Base-by-base conservation (phyloP, 2,797 vertebrate species). In the Micropoecilia bifurca region DNA sequence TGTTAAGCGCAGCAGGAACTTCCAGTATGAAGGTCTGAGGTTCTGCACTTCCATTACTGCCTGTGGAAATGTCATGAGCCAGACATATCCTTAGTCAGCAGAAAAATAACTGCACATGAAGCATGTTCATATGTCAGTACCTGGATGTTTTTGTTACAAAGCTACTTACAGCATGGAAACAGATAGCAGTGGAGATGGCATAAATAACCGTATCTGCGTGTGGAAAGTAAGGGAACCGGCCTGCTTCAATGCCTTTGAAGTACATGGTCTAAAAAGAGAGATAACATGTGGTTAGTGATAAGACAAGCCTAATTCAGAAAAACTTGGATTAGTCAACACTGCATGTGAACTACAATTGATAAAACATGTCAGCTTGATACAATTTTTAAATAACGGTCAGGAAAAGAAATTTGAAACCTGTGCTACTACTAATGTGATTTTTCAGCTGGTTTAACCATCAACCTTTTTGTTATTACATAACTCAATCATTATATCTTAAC, bases 1-100 rank as follows among this genome's bases (percentile, higher is more conserved):
- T 0, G 99, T 99, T 85, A 99, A 94, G 46, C 98, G 96, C 86
- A 97, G 88, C 69, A 99, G 96, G 91, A 99, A 99, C 88, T 99
- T 99, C 99, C 99, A 99, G 94, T 99, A 99, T 0, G 98, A 96
- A n/a, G 98, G 99, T 83, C 98, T 94, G 89, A 99, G 94, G 90
- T 96, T 99, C 87, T 99, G 98, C 86, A 98, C 96, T 94, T 99
- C 99, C 98, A 99, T 97, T 88, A 99, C 98, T 73, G 98, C 98
- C 99, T 99, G 92, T 43, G 72, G 33, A 78, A 84, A 41, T 61
- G 69, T 7, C 57, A 46, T 1, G 39, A 72, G 57, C 66, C 45
- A 79, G 0, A 61, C 18, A 66, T 1, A 20, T 43, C 4, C 3
- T 79, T 61, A 59, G 20, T 80, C 12, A 59, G 28, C 39, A 28